Base-by-base conservation (phyloP, 2,888 invertebrate species). In the Zaprionus obscuricornis region DNA sequence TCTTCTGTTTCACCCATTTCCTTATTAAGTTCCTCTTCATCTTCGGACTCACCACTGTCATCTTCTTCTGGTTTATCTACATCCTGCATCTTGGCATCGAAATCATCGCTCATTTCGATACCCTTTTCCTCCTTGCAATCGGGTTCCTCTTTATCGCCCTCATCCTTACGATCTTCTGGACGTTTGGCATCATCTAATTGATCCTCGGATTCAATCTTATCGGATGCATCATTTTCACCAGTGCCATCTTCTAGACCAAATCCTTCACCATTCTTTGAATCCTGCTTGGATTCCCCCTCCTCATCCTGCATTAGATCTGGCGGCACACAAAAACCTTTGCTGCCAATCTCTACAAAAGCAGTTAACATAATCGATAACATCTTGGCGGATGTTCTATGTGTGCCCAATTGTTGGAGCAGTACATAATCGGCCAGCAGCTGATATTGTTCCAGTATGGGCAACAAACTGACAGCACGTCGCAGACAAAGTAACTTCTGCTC, bases 1-100 rank as follows among this genome's bases (percentile, higher is more conserved):
- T 95, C 94, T 65, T 95, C 96, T 0, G 96, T 96, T 55, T 99
- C 97, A 14, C 98, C 99, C 97, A 99, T 98, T 92, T 98, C 95
- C 88, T 98, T 98, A 70, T 98, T 98, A 1, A 95, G 91, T 73
- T 98, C 96, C 13, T 96, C 95, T 63, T 95, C 93, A 8, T 95
- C 92, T 8, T 94, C 92, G 0, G 93, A 93, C 14, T 94, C 92
- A 2, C 93, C 93, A 0, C 92, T 92, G 90, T 89, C 88, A 43
- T 92, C 91, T n/a, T 92, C 91, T 13, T 91, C 91, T 29, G 88
- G 92, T 64, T 94, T 92, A 2, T 96, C 95, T 10, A 95, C 90
- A 85, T 98, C 94, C 67, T 91, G 89, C 83, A 88, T 84, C 70
- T 87, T 87, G 27, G 90, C 96, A 54, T 97, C 97, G 87, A 99